Conservation (phyloP, 2,113 vertebrate genomes). For the Tychaedon coryphoeus region DNA sequence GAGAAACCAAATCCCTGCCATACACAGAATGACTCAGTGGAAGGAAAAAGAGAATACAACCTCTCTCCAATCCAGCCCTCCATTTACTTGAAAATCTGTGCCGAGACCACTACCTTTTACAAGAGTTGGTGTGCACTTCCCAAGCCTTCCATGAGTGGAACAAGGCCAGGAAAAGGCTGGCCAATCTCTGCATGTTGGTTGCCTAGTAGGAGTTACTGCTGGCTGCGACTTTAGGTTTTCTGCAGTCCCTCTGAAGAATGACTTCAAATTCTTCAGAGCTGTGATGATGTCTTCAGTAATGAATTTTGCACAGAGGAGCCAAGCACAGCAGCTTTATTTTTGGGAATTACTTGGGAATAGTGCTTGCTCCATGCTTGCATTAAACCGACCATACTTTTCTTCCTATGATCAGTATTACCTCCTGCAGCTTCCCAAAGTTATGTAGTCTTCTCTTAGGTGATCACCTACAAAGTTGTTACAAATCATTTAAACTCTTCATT, state of each 20-base stretch:
- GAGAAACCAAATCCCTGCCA: not conserved
- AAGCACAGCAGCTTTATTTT: not conserved
- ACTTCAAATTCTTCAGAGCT: not conserved
- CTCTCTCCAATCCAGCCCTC: not conserved
- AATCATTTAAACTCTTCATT: not conserved
- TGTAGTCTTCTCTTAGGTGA: not conserved
- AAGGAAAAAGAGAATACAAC: not conserved
- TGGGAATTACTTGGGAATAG: not conserved
- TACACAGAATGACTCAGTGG: not conserved
- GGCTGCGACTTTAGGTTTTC: not conserved
- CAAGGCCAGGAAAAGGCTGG: rapidly evolving
- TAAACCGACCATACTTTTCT: not conserved
- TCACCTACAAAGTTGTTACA: not conserved
- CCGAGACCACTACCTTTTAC: rapidly evolving
- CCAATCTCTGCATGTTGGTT: rapidly evolving
- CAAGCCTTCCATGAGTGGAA: not conserved
- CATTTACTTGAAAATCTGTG: not conserved
- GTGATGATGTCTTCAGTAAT: not conserved
- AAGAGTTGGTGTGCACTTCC: not conserved
- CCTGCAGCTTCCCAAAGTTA: not conserved
- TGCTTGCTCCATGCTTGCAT: not conserved
- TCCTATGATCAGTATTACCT: not conserved
- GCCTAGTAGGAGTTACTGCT: not conserved
- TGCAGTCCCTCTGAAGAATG: not conserved
- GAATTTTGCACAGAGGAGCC: not conserved